Conservation (phyloP, 1,140 invertebrate species). For the Drosophila erecta region DNA sequence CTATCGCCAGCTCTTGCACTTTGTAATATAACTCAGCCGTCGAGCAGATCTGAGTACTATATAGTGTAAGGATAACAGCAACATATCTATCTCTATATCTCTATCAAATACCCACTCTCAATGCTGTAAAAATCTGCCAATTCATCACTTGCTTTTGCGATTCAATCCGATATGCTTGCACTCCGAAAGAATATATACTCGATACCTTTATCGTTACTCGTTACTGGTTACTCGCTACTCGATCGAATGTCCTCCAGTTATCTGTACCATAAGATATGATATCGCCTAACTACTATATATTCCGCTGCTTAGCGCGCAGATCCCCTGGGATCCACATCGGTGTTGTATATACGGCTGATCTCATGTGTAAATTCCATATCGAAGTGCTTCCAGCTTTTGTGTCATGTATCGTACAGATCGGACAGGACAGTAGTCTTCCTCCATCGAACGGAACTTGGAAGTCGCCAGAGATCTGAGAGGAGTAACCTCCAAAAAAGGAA, state of each 20-base stretch:
- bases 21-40: constrained; percentile 51
- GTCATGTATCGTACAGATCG: constrained; percentile 28
- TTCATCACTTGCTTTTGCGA: constrained; percentile 41
- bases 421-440: constrained; percentile 36
- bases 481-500: constrained; percentile 15
- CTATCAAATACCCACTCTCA: constrained; percentile 24
- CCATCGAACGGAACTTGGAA: constrained; percentile 27
- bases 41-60: constrained; percentile 49
- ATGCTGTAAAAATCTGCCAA: constrained; percentile 65
- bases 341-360: constrained; percentile 34
- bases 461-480: constrained; percentile 6
- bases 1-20: constrained; percentile 62
- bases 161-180: constrained; percentile 31
- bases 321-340: constrained; percentile 22
- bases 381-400: constrained; percentile 40
- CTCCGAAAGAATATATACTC: constrained; percentile 20
- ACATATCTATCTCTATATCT: constrained; percentile 22
- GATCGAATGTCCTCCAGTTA: constrained; percentile 44
- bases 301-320: constrained; percentile 32
- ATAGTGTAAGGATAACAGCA: constrained; percentile 72
- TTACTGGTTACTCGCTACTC: constrained; percentile 37
- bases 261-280: constrained; percentile 27
- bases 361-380: constrained; percentile 35
- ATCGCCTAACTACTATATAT: constrained; percentile 14
- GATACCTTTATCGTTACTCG: constrained; percentile 32